Evolutionary conservation across 2,888 invertebrate species (phyloP).

Genomic region (Spicauda simplicius): DNA sequence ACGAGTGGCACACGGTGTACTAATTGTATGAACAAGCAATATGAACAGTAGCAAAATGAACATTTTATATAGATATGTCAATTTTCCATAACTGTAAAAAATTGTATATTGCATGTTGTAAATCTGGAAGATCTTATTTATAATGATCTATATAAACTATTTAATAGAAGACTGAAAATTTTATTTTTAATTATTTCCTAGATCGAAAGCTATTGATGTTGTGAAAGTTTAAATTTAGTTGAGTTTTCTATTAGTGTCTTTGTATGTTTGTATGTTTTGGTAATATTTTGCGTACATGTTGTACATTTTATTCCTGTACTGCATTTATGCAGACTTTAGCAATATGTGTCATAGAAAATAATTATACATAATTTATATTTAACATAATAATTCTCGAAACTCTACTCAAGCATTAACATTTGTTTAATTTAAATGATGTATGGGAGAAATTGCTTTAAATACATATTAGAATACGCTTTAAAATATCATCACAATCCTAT

Average conservation of each 20-base stretch:
- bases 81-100: conserved; percentile 67
- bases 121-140: conserved; percentile 68
- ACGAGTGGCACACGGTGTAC: neutral
- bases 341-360: conserved; percentile 49
- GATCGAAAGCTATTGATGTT: conserved; percentile 53
- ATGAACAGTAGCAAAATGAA: conserved; percentile 12
- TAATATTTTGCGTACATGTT: conserved; percentile 54
- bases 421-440: conserved; percentile 11
- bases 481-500: conserved; percentile 47
- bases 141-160: conserved; percentile 68
- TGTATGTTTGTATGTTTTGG: conserved; percentile 38
- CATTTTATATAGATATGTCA: conserved; percentile 48
- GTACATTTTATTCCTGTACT: conserved; percentile 43
- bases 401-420: conserved; percentile 2
- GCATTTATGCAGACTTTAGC: conserved; percentile 41
- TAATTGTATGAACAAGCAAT: neutral
- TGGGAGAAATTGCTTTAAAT: conserved; percentile 55
- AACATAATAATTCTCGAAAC: neutral
- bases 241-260: conserved; percentile 44
- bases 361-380: conserved; percentile 14
- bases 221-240: conserved; percentile 52
- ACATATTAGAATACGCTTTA: conserved; percentile 47
- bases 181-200: conserved; percentile 71
- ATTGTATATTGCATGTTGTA: conserved; percentile 67
- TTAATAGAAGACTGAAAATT: conserved; percentile 81